Conservation (phyloP, 2,113 vertebrate genomes). For the Irena cyanogastra region DNA sequence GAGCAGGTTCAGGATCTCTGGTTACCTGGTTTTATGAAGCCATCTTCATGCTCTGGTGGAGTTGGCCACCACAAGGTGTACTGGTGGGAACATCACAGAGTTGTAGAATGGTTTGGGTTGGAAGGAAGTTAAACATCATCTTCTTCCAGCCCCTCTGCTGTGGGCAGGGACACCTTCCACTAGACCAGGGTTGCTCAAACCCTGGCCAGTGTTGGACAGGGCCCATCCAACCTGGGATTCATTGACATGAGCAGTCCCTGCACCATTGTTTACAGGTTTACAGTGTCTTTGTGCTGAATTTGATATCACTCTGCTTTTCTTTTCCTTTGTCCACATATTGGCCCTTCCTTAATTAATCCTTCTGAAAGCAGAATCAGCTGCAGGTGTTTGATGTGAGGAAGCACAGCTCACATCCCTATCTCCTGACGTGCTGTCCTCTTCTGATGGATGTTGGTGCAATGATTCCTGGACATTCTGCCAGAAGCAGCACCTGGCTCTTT, state of each 20-base stretch:
- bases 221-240: neutral
- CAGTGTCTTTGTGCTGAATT: neutral
- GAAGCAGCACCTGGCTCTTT: slow-evolving; percentile 20
- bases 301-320: neutral
- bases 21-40: neutral
- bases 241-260: neutral
- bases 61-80: neutral
- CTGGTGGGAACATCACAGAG: neutral
- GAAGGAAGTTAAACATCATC: neutral
- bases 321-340: neutral
- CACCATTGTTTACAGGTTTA: neutral
- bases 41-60: neutral
- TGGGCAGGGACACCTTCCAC: neutral
- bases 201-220: neutral
- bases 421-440: neutral
- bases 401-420: neutral
- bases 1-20: neutral
- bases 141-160: neutral
- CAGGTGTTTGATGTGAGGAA: neutral
- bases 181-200: neutral
- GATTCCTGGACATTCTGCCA: neutral
- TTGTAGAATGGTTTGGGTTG: neutral
- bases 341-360: neutral
- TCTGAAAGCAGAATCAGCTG: neutral
- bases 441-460: neutral